Percentiles rank a stretch among this genome's conserved stretches.
These are phyloP conservation scores for Stenichneumon culpator DNA, from an alignment of 2,888 invertebrate genomes.

Conservation along the genomic window DNA sequence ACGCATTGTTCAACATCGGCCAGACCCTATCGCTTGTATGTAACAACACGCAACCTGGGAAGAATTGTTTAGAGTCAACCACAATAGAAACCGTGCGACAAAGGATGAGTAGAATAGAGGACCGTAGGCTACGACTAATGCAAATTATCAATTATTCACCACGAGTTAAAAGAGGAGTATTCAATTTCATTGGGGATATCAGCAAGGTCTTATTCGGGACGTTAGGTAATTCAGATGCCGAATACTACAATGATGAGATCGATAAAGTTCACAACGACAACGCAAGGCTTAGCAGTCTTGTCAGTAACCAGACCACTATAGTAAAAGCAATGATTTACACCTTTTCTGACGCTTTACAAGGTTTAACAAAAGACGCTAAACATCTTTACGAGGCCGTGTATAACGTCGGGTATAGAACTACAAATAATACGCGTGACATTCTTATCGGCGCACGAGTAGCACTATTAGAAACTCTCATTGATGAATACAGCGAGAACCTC, in stretches of 20 bases:
- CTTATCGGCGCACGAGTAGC: background rate
- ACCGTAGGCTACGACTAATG: background rate
- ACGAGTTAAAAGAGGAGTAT: background rate
- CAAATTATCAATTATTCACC: background rate
- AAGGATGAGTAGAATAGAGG: background rate
- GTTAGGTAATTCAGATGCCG: conserved; percentile 2
- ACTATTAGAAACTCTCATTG: background rate
- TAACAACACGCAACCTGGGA: background rate
- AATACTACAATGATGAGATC: conserved; percentile 13
- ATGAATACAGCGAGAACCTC: background rate
- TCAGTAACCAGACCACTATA: conserved; percentile 18
- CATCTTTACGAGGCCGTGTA: background rate
- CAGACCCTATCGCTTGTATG: background rate
- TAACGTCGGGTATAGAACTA: background rate
- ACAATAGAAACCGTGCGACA: conserved; percentile 15
- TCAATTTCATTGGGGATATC: conserved; percentile 20
- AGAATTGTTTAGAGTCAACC: background rate
- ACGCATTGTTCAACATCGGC: background rate
- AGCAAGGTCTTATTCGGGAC: conserved; percentile 12
- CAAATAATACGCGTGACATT: background rate
- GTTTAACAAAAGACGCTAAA: background rate
- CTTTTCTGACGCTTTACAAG: background rate
- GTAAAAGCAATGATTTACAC: conserved; percentile 3
- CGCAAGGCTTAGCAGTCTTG: background rate
- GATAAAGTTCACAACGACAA: background rate